A percentile compares a stretch with the other conserved stretches of the same genome.
phyloP scores from a whole-genome alignment of 1,140 invertebrate genomes.

The Nephila pilipes region DNA sequence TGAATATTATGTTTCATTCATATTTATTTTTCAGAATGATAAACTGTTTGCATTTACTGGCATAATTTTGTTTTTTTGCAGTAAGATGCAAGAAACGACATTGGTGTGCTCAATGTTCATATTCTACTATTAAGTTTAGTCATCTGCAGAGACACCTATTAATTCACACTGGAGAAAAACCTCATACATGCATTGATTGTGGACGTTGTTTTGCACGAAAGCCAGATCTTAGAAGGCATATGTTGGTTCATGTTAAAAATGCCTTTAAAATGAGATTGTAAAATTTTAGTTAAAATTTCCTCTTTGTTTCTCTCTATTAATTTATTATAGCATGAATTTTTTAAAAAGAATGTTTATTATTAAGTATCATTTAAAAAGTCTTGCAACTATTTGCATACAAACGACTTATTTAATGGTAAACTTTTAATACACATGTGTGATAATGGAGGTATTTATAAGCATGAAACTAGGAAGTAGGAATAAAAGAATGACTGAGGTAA shows the following conservation, averaged over 20 bases:
- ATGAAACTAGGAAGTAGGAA: not conserved
- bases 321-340: too few relatives aligned
- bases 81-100: not conserved
- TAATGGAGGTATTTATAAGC: not conserved
- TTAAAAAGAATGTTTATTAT: not conserved
- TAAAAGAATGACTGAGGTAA: too few relatives aligned
- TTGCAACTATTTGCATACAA: not conserved
- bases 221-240: not conserved
- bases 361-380: not conserved
- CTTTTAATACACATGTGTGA: not conserved
- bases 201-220: not conserved
- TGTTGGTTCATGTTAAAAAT: not conserved
- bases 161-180: constrained; percentile 59
- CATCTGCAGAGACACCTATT: not conserved
- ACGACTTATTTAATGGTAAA: not conserved
- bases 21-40: not conserved
- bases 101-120: not conserved
- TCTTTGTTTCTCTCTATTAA: too few relatives aligned
- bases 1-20: too few relatives aligned
- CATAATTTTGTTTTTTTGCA: not conserved
- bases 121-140: not conserved
- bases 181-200: not conserved
- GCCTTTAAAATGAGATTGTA: not conserved
- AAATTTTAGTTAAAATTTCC: not conserved
- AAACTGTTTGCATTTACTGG: not conserved